phyloP scores from a whole-genome alignment of 2,113 vertebrate genomes.

The Bujurquina vittata region DNA sequence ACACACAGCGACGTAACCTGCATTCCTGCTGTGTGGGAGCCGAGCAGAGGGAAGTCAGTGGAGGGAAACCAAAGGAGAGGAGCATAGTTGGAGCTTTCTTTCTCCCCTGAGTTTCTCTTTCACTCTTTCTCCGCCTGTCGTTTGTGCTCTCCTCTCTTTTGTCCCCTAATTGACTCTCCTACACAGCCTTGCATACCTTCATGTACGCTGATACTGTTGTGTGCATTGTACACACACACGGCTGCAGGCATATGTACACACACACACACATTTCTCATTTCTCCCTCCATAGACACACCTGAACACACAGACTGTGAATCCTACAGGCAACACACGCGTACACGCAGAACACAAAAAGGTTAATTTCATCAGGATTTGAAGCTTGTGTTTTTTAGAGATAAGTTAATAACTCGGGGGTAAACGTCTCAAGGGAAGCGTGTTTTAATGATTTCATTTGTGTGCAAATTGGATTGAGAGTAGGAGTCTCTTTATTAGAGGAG shows the following conservation, averaged over 20 bases:
- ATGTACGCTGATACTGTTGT: constrained; percentile 62
- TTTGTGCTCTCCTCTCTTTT: constrained; percentile 68
- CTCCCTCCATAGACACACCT: constrained; percentile 8
- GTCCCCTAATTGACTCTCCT: constrained; percentile 71
- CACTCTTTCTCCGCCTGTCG: constrained; percentile 49
- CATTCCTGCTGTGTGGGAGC: constrained; percentile 79
- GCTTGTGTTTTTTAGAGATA: constrained; percentile 77
- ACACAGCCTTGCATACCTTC: constrained; percentile 61
- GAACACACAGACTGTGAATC: constrained; percentile 21
- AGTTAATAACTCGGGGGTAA: constrained; percentile 77
- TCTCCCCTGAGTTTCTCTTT: constrained; percentile 52
- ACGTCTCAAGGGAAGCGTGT: constrained; percentile 67
- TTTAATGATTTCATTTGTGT: constrained; percentile 86
- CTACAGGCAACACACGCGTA: constrained; percentile 25
- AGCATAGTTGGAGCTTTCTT: constrained; percentile 62
- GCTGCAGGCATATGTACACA: constrained; percentile 2
- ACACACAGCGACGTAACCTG: constrained; percentile 48
- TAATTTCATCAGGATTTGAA: constrained; percentile 72
- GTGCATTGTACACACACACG: constrained; percentile 12
- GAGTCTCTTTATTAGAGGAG: constrained; percentile 65
- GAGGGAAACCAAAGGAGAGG: constrained; percentile 55
- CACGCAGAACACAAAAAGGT: constrained; percentile 45
- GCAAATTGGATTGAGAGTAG: constrained; percentile 82
- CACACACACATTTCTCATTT: not conserved
- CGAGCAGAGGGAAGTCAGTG: constrained; percentile 56